phyloP scores from a whole-genome alignment of 2,113 vertebrate genomes.

The Labeo rohita region DNA sequence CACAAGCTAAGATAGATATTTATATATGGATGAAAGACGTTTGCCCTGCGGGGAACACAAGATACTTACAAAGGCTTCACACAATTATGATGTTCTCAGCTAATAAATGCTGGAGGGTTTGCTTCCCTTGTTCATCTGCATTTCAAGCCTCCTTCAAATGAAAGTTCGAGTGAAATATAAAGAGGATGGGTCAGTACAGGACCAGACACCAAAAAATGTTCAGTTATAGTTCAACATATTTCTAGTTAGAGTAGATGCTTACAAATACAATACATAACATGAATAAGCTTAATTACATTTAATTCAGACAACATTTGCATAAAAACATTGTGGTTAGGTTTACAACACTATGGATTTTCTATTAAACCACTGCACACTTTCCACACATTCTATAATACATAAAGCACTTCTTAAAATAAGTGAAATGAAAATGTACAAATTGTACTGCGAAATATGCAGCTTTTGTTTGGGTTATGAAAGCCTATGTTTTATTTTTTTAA shows the following conservation, averaged over 20 bases:
- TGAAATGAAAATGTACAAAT: background rate
- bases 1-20: background rate
- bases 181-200: background rate
- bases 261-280: background rate
- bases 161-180: background rate
- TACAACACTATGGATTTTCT: background rate
- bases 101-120: constrained; percentile 24
- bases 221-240: background rate
- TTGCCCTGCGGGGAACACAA: constrained; percentile 20
- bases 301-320: background rate
- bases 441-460: background rate
- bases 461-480: background rate
- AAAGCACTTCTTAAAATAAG: background rate
- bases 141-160: constrained; percentile 8
- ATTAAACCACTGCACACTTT: background rate
- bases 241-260: background rate
- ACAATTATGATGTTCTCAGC: constrained; percentile 21
- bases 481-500: background rate
- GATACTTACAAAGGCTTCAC: constrained; percentile 20
- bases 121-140: background rate
- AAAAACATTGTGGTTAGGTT: background rate
- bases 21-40: background rate
- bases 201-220: background rate
- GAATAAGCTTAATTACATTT: background rate
- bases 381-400: background rate